These are phyloP conservation scores for Bimastos eiseni DNA, from an alignment of 2,888 invertebrate genomes.

Conservation along the genomic window DNA sequence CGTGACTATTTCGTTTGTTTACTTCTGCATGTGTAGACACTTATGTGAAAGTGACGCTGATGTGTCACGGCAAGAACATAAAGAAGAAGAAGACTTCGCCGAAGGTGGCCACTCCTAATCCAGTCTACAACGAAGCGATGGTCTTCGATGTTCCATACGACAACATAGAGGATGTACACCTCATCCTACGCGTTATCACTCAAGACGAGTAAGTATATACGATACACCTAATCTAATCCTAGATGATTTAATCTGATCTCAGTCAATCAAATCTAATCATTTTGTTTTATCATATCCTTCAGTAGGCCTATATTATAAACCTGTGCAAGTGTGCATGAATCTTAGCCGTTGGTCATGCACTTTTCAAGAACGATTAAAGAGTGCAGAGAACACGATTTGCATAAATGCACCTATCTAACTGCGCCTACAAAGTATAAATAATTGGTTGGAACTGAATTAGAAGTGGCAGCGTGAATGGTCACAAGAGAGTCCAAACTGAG, in stretches of 20 bases:
- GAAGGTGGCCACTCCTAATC: constrained; percentile 81
- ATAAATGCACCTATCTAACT: not conserved
- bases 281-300: no score
- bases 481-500: not conserved
- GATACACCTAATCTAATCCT: not conserved
- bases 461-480: not conserved
- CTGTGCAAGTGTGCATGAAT: not conserved
- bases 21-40: constrained; percentile 71
- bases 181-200: constrained; percentile 75
- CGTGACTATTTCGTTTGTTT: not conserved
- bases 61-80: constrained; percentile 83
- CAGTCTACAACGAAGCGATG: constrained; percentile 89
- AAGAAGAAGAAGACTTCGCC: constrained; percentile 92
- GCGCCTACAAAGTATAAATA: not conserved
- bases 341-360: not conserved
- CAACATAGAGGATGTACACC: constrained; percentile 77
- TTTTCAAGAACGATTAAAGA: not conserved
- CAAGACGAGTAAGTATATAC: not conserved
- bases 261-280: not conserved
- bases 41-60: constrained; percentile 86
- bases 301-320: no score
- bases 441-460: not conserved
- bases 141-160: constrained; percentile 86
- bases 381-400: not conserved
- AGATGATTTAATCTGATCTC: not conserved